Conservation (phyloP, 1,140 invertebrate genomes). For the Diachasmimorpha longicaudata region DNA sequence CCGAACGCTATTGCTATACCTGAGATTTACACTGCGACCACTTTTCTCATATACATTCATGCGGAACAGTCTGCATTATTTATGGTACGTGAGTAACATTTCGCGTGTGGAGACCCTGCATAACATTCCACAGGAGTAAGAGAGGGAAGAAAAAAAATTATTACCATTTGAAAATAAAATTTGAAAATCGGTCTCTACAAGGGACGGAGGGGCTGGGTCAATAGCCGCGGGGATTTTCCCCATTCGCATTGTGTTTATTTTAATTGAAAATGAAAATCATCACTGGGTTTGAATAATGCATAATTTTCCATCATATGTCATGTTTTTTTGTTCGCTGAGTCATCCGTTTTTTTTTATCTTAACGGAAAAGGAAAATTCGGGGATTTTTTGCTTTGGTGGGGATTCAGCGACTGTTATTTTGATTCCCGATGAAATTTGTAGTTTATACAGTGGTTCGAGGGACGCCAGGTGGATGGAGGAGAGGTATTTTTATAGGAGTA, state of each 20-base stretch:
- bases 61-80: slow-evolving; percentile 1
- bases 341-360: background rate
- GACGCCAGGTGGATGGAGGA: no score
- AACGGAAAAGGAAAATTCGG: background rate
- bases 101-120: background rate
- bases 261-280: background rate
- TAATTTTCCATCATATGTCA: background rate
- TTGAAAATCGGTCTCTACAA: background rate
- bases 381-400: no score
- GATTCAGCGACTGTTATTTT: background rate
- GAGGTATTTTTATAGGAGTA: no score
- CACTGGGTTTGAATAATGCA: background rate
- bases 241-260: background rate
- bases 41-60: background rate
- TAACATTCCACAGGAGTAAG: background rate
- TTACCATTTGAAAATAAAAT: background rate
- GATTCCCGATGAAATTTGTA: background rate
- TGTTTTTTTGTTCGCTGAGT: background rate
- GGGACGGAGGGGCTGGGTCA: background rate
- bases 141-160: background rate
- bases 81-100: slow-evolving; percentile 2
- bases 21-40: background rate
- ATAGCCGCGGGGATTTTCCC: background rate
- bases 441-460: no score
- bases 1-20: background rate